Conservation (phyloP, 2,797 vertebrate genomes). For the Artibeus jamaicensis region DNA sequence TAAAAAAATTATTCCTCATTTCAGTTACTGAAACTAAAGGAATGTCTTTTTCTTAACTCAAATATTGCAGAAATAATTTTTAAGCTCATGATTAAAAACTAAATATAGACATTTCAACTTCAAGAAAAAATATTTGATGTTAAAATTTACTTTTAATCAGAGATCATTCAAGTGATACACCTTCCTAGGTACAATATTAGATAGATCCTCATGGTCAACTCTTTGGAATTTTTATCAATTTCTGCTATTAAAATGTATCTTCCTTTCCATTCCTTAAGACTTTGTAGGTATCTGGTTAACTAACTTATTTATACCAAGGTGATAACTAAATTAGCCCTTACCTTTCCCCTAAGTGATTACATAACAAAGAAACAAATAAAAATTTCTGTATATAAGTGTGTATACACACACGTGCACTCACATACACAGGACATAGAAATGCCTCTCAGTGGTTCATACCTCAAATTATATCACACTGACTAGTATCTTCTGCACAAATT, state of each 20-base stretch:
- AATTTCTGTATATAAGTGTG: background rate
- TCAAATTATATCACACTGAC: constrained; percentile 2
- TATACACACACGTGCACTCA: background rate
- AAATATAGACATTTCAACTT: background rate
- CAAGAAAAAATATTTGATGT: background rate
- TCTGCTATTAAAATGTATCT: background rate
- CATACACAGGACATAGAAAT: background rate
- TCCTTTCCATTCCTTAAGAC: background rate
- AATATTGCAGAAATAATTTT: background rate
- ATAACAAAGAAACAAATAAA: constrained; percentile 18
- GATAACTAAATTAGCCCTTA: background rate
- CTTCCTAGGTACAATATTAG: background rate
- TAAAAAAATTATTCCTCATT: background rate
- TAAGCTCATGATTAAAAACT: background rate
- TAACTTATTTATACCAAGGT: background rate
- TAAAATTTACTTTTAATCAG: background rate
- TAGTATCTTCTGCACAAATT: background rate
- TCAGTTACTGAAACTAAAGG: background rate
- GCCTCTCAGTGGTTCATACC: background rate
- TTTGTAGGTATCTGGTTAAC: background rate
- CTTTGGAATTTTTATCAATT: background rate
- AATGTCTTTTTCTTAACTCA: background rate
- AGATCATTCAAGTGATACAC: background rate
- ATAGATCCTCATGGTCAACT: background rate
- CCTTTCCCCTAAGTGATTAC: background rate